Base-by-base conservation (phyloP, 2,113 vertebrate genomes). In the Acinonyx jubatus region DNA sequence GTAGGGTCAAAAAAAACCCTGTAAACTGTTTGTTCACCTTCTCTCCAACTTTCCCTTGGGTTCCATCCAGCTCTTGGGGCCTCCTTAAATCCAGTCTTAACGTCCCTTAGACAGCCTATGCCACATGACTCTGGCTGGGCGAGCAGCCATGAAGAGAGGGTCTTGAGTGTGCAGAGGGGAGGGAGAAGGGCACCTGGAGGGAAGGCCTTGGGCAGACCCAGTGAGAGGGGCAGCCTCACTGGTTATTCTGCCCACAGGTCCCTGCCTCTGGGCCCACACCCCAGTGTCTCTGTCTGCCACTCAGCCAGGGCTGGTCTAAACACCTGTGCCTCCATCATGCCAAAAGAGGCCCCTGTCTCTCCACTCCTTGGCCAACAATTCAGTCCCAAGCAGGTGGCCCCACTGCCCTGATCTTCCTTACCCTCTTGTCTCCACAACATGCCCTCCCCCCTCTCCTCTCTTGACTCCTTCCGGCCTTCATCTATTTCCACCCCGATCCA, bases 371-470 rank as follows among this genome's bases (percentile, higher is more conserved):
- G 38, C 14, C 19, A 86, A 66, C 16, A n/a, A 4, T 63, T 41
- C 27, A 84, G 81, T 41, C 31, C 38, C 10, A 21, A n/a, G 82
- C n/a, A 27, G 15, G 57, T 45, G 33, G 74, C 18, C 19, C 27
- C 11, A 1, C 3, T 0, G 52, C 12, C 4, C 21, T 6, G 0
- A 13, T 80, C 57, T 57, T 69, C 71, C 21, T 55, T 18, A 2
- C 3, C 1, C 27, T 2, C 25, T 11, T 18, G 41, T 61, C 55
- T 84, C 36, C 55, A 61, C 12, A 25, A 8, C 52, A 31, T 14
- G 0, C 15, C 33, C 41, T 41, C 27, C 11, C 11, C 1, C 21
- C 69, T 63, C 29, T 48, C 55, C 48, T 93, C n/a, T 97, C 48
- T 71, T 55, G 29, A 38, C 9, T 55, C 21, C 57, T 41, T 81